These are phyloP conservation scores for Erebia aethiops DNA, from an alignment of 2,888 invertebrate genomes.

Conservation along the genomic window DNA sequence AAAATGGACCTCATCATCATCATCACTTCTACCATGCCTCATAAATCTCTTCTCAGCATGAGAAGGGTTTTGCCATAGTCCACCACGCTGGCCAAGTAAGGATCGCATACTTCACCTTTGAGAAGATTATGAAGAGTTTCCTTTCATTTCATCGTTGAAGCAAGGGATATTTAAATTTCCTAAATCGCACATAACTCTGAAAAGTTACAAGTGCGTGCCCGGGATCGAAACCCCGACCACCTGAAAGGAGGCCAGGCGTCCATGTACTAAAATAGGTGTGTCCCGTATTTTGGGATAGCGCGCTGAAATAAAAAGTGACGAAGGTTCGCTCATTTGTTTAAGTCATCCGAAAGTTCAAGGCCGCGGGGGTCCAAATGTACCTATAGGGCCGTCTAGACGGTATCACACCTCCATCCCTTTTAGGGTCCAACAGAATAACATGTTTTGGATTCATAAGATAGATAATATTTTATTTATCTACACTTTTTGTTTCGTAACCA, in stretches of 20 bases:
- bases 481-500: constrained; percentile 6
- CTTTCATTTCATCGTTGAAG: too few relatives aligned
- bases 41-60: too few relatives aligned
- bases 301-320: constrained; percentile 42
- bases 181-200: too few relatives aligned
- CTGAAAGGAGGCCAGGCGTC: too few relatives aligned
- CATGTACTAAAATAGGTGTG: constrained; percentile 8
- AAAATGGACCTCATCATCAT: neutral
- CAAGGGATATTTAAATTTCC: too few relatives aligned
- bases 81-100: too few relatives aligned
- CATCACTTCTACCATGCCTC: too few relatives aligned
- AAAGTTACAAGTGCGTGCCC: too few relatives aligned
- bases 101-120: too few relatives aligned
- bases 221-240: too few relatives aligned
- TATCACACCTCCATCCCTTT: constrained; percentile 77
- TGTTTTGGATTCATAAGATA: constrained; percentile 52
- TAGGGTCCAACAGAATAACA: constrained; percentile 68
- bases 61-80: too few relatives aligned
- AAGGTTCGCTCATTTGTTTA: constrained; percentile 75
- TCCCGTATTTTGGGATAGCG: constrained; percentile 27
- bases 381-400: constrained; percentile 80
- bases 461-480: constrained; percentile 20
- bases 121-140: too few relatives aligned
- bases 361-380: constrained; percentile 74
- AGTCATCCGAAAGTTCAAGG: constrained; percentile 78